Evolutionary conservation across 2,113 vertebrate species (phyloP).

Genomic region (Athene noctua): DNA sequence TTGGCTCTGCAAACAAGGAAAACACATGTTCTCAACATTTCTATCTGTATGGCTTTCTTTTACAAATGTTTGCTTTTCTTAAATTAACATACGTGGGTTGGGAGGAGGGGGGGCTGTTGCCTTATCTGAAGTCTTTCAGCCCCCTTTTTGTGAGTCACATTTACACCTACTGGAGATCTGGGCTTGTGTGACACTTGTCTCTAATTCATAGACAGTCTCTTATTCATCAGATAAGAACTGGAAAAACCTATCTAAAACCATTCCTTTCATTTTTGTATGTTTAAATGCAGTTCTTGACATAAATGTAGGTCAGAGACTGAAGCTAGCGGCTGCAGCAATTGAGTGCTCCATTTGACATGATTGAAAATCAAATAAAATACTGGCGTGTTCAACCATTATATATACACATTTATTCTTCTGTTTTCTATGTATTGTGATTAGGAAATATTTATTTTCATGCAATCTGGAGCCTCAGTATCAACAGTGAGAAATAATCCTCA

Average conservation of each 20-base stretch:
- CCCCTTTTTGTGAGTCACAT: background rate
- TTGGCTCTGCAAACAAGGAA: conserved; percentile 24
- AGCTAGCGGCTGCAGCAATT: background rate
- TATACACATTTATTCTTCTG: background rate
- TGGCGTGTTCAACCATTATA: background rate
- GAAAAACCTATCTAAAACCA: background rate
- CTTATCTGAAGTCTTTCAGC: conserved; percentile 8
- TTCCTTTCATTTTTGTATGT: background rate
- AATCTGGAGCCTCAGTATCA: background rate
- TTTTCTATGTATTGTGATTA: background rate
- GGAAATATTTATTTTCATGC: background rate
- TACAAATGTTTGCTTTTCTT: conserved; percentile 41
- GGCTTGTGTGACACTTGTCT: background rate
- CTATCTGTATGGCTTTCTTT: conserved; percentile 7
- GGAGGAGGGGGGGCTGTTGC: background rate
- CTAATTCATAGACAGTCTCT: background rate
- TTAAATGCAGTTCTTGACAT: background rate
- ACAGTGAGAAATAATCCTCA: background rate
- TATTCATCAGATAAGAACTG: background rate
- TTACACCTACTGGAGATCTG: background rate
- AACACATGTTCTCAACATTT: conserved; percentile 39
- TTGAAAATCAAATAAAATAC: background rate
- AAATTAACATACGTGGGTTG: background rate
- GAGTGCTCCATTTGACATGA: background rate
- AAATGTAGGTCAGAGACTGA: conserved; percentile 24